phyloP scores from a whole-genome alignment of 1,140 invertebrate species.

The Bombus superbus region DNA sequence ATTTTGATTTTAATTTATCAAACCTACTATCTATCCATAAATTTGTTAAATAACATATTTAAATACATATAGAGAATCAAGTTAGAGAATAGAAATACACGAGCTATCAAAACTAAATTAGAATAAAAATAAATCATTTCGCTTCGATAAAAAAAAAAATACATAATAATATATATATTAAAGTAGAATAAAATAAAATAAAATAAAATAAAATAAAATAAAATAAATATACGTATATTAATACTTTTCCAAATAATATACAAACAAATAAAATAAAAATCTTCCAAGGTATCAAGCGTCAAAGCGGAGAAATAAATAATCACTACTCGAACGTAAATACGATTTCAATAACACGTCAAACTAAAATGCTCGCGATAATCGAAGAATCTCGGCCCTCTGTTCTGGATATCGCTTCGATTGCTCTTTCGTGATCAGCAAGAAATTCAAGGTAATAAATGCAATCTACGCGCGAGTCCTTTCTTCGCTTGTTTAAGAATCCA shows the following conservation, averaged over 20 bases:
- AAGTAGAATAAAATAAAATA: not conserved
- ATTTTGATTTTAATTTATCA: not conserved
- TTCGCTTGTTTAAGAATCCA: not conserved
- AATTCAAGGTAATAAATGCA: slow-evolving; percentile 12
- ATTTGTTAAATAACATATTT: not conserved
- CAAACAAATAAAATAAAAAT: not conserved
- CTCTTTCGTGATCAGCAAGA: not conserved
- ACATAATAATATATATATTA: not conserved
- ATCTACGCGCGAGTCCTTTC: not conserved
- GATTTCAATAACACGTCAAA: not conserved
- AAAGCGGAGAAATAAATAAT: not conserved
- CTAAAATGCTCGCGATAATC: slow-evolving; percentile 2
- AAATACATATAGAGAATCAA: not conserved
- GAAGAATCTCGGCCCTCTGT: not conserved
- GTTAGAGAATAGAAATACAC: not conserved
- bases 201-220: not conserved
- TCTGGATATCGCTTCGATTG: not conserved
- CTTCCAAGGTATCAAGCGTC: no score
- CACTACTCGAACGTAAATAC: not conserved
- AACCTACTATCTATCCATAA: not conserved
- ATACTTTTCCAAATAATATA: not conserved
- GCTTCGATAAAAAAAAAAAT: no score
- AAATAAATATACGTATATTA: not conserved
- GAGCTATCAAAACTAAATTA: not conserved
- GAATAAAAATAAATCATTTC: not conserved